Evolutionary conservation across 2,888 invertebrate genomes (phyloP).

Genomic region (Drosophila subquinaria): DNA sequence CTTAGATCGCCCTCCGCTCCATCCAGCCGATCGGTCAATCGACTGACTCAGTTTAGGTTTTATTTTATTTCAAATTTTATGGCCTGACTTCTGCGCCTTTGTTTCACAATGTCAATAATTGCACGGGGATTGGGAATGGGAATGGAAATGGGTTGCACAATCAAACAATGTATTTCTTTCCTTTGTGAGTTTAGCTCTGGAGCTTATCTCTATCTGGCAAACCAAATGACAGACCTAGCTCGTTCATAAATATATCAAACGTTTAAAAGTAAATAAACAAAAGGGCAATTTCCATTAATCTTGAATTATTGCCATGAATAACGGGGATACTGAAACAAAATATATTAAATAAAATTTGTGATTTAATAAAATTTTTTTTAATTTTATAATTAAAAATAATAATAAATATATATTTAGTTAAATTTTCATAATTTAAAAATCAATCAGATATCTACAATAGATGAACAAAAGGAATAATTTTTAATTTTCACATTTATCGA

Average conservation of each 20-base stretch:
- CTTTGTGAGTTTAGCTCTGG: background rate
- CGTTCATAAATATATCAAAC: conserved; percentile 9
- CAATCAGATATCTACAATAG: background rate
- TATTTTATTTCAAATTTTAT: conserved; percentile 5
- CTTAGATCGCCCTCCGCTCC: conserved; percentile 30
- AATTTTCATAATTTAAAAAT: background rate
- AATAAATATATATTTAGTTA: background rate
- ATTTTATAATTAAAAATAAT: background rate
- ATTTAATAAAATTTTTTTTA: background rate
- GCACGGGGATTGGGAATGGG: conserved; percentile 30
- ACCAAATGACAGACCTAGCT: conserved; percentile 3
- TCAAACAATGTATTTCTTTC: conserved; percentile 20
- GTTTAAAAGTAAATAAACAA: background rate
- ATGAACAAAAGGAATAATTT: no score
- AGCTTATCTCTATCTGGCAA: conserved; percentile 34
- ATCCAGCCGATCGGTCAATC: conserved; percentile 23
- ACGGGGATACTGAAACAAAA: background rate
- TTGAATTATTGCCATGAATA: background rate
- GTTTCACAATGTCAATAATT: conserved; percentile 51
- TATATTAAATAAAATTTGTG: background rate
- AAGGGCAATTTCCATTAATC: background rate
- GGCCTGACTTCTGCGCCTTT: conserved; percentile 27
- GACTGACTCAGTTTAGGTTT: conserved; percentile 48
- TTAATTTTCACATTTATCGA: no score
- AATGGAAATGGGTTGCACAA: conserved; percentile 46